phyloP scores from a whole-genome alignment of 2,797 vertebrate genomes.

The Knipowitschia caucasica region DNA sequence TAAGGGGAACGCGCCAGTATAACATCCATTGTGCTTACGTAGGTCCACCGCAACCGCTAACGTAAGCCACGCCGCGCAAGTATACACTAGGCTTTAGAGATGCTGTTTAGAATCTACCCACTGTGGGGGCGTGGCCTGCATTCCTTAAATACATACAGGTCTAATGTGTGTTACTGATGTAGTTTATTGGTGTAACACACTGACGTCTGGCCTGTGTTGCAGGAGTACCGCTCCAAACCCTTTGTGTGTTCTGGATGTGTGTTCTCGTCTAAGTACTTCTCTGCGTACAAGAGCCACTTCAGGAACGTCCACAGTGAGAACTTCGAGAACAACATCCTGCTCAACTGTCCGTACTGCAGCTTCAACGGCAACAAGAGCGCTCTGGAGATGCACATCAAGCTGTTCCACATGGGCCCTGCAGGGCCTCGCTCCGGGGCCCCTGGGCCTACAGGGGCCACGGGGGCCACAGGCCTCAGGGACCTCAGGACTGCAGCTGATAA shows the following conservation, averaged over 20 bases:
- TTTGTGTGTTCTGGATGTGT: constrained; percentile 98
- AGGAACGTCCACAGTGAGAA: constrained; percentile 98
- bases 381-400: constrained; percentile 98
- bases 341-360: constrained; percentile 99
- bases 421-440: constrained; percentile 72
- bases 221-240: constrained; percentile 98
- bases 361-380: constrained; percentile 99
- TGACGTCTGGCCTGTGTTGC: too few species aligned
- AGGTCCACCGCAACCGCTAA: too few species aligned
- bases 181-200: too few species aligned
- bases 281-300: constrained; percentile 99
- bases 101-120: too few species aligned
- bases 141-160: too few species aligned
- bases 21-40: too few species aligned
- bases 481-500: constrained; percentile 87
- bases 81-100: too few species aligned
- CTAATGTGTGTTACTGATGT: too few species aligned
- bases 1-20: too few species aligned
- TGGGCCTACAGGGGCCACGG: constrained; percentile 69
- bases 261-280: constrained; percentile 99
- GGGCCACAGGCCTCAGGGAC: constrained; percentile 85
- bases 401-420: constrained; percentile 96
- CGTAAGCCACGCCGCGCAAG: too few species aligned
- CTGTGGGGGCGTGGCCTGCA: too few species aligned
- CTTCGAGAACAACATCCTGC: constrained; percentile 97